These are phyloP conservation scores for Sycophaga agraensis DNA, from an alignment of 1,140 invertebrate species.

Conservation along the genomic window DNA sequence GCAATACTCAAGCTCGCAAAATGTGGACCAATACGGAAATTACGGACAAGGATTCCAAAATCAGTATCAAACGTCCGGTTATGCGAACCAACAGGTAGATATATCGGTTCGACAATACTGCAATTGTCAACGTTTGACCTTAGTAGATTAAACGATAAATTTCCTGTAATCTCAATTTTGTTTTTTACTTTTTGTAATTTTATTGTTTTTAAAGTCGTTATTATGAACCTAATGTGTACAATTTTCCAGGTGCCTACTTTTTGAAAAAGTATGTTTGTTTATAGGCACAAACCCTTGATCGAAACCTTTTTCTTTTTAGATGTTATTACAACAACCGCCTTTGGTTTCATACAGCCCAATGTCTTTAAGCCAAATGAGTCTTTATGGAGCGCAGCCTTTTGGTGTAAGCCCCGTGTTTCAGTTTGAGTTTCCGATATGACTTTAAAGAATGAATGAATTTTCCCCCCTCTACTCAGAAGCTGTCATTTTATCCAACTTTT, in stretches of 20 bases:
- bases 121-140: too few relatives aligned
- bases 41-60: slow-evolving; percentile 49
- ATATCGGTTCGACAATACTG: too few relatives aligned
- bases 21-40: slow-evolving; percentile 40
- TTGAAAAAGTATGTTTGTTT: not conserved
- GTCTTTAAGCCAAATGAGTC: slow-evolving; percentile 41
- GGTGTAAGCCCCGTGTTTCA: slow-evolving; percentile 35
- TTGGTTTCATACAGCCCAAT: slow-evolving; percentile 37
- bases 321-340: slow-evolving; percentile 32
- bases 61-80: slow-evolving; percentile 44
- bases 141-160: too few relatives aligned
- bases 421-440: slow-evolving; percentile 17
- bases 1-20: slow-evolving; percentile 38
- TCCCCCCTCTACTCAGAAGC: not conserved
- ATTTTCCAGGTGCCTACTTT: slow-evolving; percentile 11
- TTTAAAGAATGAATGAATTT: not conserved
- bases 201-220: not conserved
- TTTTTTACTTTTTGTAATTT: not conserved
- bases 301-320: slow-evolving; percentile 40
- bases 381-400: slow-evolving; percentile 40
- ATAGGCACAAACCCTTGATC: not conserved
- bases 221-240: not conserved
- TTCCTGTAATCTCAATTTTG: not conserved
- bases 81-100: slow-evolving; percentile 48
- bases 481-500: not conserved